These are phyloP conservation scores for Papilio polytes DNA, from an alignment of 1,140 invertebrate species.

Conservation along the genomic window DNA sequence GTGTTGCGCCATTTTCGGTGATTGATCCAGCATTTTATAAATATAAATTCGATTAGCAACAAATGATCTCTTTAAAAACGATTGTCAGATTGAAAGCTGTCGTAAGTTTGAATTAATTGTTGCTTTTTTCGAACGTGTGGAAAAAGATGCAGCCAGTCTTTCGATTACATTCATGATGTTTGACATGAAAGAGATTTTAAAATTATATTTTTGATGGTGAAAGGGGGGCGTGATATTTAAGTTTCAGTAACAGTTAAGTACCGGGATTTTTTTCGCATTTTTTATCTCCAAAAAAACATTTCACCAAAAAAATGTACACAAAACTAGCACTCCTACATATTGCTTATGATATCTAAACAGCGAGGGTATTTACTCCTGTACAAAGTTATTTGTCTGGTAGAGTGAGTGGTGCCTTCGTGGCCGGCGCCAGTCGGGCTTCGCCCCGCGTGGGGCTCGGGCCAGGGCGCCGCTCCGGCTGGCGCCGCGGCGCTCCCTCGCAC, in stretches of 20 bases:
- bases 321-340: neutral
- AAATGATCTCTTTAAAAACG: constrained; percentile 20
- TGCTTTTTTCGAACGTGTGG: constrained; percentile 31
- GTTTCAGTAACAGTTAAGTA: too few species aligned
- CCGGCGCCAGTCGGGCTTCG: constrained; percentile 27
- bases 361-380: neutral
- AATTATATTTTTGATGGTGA: too few species aligned
- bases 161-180: neutral
- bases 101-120: constrained; percentile 29
- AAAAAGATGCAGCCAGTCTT: neutral
- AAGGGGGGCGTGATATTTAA: too few species aligned
- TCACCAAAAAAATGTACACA: neutral
- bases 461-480: constrained; percentile 38
- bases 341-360: neutral
- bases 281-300: neutral
- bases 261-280: too few species aligned
- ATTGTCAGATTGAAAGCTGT: constrained; percentile 31
- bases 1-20: constrained; percentile 60
- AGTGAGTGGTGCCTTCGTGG: neutral
- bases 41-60: neutral
- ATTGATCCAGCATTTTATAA: constrained; percentile 57
- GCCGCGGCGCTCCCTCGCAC: constrained; percentile 38
- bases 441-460: constrained; percentile 16
- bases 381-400: constrained; percentile 18
- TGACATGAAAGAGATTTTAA: neutral